Base-by-base conservation (phyloP, 1,140 invertebrate species). In the Glomeris maerens region DNA sequence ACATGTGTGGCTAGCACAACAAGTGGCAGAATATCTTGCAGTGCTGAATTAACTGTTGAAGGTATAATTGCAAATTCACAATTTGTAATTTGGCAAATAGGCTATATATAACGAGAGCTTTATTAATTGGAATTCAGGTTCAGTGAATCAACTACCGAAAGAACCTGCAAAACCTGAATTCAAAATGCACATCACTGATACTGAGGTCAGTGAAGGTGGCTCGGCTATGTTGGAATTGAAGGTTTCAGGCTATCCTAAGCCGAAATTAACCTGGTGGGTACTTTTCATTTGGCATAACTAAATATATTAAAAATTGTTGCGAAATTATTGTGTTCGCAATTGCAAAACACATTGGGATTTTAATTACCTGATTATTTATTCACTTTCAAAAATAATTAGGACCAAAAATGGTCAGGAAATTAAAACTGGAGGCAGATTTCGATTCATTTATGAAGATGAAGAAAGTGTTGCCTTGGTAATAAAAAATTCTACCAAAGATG, bases 141-240 rank as follows among this genome's bases (percentile, higher is more conserved):
- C 83, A 0, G 79, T 92, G 1, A 79, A 88, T 61, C 81, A 87
- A 53, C 63, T 91, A 20, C 64, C 81, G 54, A 74, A 79, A 50
- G 84, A 90, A 64, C 86, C 88, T 0, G 78, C 83, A 55, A 80
- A 83, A 56, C 88, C 89, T 2, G 70, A 69, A 27, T 68, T 93
- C 14, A 73, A 78, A 23, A 59, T 62, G 3, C 58, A 62, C n/a
- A 53, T 72, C 14, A 78, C 81, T 41, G 86, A 88, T 63, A 76
- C 80, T 29, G 80, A 88, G 61, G 83, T 83, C 5, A 81, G 74
- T 48, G 75, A 78, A 41, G 89, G 88, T 42, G 85, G 81, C 1
- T 89, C 89, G 5, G 93, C 92, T n/a, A 95, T 96, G 78, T 67
- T 98, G 55, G 94, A 98, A 60, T 74, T 88, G 20, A 79, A 85